These are phyloP conservation scores for Brachionus manjavacas DNA, from an alignment of 1,140 invertebrate species.

Conservation along the genomic window DNA sequence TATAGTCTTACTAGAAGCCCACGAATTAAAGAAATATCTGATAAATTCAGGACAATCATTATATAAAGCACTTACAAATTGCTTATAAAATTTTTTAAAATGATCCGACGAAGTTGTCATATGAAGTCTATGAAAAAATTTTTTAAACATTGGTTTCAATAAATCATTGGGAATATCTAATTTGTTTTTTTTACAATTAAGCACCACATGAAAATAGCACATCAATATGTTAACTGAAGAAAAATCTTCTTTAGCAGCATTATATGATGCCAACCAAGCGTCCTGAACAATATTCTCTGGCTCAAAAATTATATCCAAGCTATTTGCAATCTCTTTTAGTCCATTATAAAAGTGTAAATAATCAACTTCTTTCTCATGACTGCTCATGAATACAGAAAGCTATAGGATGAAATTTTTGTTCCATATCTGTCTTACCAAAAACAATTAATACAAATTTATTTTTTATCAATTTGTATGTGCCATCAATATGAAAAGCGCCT, in stretches of 20 bases:
- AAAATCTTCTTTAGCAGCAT: neutral
- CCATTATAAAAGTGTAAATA: neutral
- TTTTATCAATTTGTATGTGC: neutral
- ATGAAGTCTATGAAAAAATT: neutral
- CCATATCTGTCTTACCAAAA: neutral
- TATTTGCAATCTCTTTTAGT: neutral
- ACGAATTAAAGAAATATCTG: neutral
- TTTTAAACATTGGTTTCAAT: neutral
- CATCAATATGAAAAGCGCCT: neutral
- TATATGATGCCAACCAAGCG: neutral
- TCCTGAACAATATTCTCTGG: neutral
- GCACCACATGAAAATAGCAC: neutral
- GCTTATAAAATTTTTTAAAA: constrained; percentile 15
- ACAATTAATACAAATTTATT: neutral
- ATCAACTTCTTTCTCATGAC: neutral
- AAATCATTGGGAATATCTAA: neutral
- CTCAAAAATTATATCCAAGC: neutral
- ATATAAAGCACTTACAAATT: neutral
- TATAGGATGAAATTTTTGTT: neutral
- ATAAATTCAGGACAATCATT: constrained; percentile 19
- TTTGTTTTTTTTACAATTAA: constrained; percentile 22
- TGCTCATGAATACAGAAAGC: neutral
- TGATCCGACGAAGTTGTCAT: neutral
- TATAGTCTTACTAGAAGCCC: neutral
- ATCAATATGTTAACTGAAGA: neutral